Evolutionary conservation across 2,888 invertebrate genomes (phyloP).

Genomic region (Bruchidius siliquastri): DNA sequence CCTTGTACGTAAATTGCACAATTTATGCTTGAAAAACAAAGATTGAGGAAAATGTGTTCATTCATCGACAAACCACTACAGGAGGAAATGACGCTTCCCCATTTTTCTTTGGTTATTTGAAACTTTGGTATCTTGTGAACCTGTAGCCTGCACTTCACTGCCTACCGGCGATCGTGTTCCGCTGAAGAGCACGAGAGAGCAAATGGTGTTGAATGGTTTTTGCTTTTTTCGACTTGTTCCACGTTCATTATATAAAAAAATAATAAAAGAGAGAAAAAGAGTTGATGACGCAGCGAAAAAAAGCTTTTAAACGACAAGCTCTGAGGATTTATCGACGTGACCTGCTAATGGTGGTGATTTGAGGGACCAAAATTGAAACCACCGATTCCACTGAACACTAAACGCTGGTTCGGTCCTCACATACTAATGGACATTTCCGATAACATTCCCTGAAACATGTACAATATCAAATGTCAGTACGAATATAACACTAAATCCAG

Average conservation of each 20-base stretch:
- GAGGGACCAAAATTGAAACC: not conserved
- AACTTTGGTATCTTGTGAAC: not conserved
- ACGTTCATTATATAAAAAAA: not conserved
- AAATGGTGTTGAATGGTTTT: not conserved
- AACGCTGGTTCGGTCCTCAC: no score
- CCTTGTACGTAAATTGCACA: no score
- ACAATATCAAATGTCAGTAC: no score
- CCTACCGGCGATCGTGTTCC: not conserved
- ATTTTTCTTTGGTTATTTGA: no score
- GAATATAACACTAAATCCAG: no score
- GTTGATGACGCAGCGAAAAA: not conserved
- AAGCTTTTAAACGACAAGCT: not conserved
- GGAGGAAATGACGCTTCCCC: no score
- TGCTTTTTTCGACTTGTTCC: not conserved
- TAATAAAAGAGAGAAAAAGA: not conserved
- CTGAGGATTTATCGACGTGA: not conserved
- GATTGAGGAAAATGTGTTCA: no score
- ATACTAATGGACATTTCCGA: no score
- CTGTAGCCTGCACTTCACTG: not conserved
- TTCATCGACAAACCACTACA: no score
- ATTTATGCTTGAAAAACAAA: no score
- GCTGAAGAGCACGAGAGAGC: not conserved
- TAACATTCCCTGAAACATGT: no score
- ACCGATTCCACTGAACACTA: no score
- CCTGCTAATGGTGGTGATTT: not conserved